phyloP scores from a whole-genome alignment of 2,888 invertebrate species.

The Parnassius orleans region DNA sequence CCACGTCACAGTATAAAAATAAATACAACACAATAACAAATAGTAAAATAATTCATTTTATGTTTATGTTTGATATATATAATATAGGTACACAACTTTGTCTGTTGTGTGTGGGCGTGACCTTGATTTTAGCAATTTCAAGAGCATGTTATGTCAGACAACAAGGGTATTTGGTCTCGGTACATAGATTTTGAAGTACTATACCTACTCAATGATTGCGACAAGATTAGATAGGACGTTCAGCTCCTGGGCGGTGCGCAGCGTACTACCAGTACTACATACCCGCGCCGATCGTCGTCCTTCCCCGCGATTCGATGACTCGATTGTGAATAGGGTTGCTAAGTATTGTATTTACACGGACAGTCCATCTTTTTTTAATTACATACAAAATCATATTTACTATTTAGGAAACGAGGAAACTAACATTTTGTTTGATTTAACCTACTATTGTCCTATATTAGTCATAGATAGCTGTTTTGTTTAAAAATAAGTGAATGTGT shows the following conservation, averaged over 20 bases:
- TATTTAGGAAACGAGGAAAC: too few relatives aligned
- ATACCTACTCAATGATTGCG: conserved; percentile 32
- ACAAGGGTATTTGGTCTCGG: neutral
- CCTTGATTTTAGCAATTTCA: neutral
- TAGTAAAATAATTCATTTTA: too few relatives aligned
- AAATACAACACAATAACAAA: too few relatives aligned
- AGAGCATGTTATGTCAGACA: conserved; percentile 10
- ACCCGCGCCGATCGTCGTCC: conserved; percentile 38
- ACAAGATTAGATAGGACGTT: conserved; percentile 43
- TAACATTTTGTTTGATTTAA: too few relatives aligned
- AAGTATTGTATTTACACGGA: neutral
- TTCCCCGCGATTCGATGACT: conserved; percentile 55
- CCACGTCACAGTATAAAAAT: too few relatives aligned
- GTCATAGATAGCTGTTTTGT: too few relatives aligned
- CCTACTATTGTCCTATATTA: too few relatives aligned
- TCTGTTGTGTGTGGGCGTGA: too few relatives aligned
- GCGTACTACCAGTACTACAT: conserved; percentile 30
- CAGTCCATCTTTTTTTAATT: neutral
- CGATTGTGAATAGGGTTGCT: conserved; percentile 46
- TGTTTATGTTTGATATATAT: neutral
- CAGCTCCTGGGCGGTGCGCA: conserved; percentile 30
- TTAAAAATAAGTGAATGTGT: too few relatives aligned
- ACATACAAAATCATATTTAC: too few relatives aligned
- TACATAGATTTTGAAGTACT: conserved; percentile 11
- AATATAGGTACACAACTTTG: neutral